phyloP scores from a whole-genome alignment of 2,888 invertebrate genomes.

The Galerucella nymphaeae region DNA sequence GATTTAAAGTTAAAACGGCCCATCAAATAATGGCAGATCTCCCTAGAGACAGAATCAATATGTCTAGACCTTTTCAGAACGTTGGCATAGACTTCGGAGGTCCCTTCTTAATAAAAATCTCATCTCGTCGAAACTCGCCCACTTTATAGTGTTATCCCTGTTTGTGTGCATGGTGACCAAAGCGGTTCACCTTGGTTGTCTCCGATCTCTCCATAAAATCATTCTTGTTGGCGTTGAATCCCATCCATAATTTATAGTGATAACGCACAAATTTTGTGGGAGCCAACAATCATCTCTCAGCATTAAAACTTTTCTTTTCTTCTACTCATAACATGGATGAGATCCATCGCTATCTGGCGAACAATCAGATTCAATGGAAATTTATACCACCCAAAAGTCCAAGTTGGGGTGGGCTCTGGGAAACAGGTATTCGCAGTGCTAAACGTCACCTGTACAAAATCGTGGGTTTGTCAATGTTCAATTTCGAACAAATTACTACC shows the following conservation, averaged over 20 bases:
- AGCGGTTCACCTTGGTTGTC: conserved; percentile 43
- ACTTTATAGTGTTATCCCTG: conserved; percentile 14
- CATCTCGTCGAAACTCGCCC: background rate
- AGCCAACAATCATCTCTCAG: too few species aligned
- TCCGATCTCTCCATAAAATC: conserved; percentile 34
- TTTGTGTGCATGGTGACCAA: conserved; percentile 47
- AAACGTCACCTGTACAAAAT: too few species aligned
- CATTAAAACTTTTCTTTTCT: too few species aligned
- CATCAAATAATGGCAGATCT: conserved; percentile 21
- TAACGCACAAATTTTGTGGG: too few species aligned
- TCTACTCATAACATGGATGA: too few species aligned
- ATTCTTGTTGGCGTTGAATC: conserved; percentile 40
- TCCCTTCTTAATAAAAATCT: conserved; percentile 23
- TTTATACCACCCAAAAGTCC: conserved; percentile 14
- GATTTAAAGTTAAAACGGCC: conserved; percentile 1
- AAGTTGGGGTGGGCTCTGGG: conserved; percentile 12
- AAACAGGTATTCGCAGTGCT: background rate
- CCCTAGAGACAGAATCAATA: background rate
- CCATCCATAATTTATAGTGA: conserved; percentile 33
- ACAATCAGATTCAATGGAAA: background rate
- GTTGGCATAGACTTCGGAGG: conserved; percentile 33
- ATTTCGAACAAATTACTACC: background rate
- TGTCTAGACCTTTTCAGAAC: conserved; percentile 21
- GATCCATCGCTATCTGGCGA: too few species aligned
- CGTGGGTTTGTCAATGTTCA: too few species aligned